phyloP scores from a whole-genome alignment of 2,797 vertebrate species.

The Chlorospingus semifuscus region DNA sequence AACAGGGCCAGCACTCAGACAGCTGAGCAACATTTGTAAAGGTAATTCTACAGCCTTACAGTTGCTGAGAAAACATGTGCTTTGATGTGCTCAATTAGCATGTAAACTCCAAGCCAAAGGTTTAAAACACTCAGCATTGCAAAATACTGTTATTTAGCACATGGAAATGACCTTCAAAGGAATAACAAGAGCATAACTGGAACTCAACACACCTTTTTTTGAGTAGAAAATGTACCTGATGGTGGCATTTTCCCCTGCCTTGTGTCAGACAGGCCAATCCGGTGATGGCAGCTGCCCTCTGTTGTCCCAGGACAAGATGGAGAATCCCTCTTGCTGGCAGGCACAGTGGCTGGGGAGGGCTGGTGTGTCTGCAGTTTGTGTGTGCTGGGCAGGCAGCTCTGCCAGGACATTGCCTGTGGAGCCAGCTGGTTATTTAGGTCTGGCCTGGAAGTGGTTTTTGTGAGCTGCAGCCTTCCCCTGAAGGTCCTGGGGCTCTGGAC shows the following conservation, averaged over 20 bases:
- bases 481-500: neutral
- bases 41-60: neutral
- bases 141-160: neutral
- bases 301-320: neutral
- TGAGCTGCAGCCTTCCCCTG: neutral
- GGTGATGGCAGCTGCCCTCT: neutral
- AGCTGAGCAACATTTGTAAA: neutral
- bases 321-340: neutral
- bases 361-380: neutral
- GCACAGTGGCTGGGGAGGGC: neutral
- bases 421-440: neutral
- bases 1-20: neutral
- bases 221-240: neutral
- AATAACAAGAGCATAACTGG: neutral
- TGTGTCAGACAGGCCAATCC: neutral
- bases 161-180: neutral
- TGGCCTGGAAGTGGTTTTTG: neutral
- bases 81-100: neutral
- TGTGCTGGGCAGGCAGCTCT: neutral
- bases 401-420: neutral
- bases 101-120: neutral
- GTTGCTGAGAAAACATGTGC: neutral
- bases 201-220: neutral
- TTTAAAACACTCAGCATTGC: neutral
- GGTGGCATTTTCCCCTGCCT: neutral